Evolutionary conservation across 1,140 invertebrate genomes (phyloP), one percentile per base, ranked within the genome.

Genomic region (Drosophila burlai): DNA sequence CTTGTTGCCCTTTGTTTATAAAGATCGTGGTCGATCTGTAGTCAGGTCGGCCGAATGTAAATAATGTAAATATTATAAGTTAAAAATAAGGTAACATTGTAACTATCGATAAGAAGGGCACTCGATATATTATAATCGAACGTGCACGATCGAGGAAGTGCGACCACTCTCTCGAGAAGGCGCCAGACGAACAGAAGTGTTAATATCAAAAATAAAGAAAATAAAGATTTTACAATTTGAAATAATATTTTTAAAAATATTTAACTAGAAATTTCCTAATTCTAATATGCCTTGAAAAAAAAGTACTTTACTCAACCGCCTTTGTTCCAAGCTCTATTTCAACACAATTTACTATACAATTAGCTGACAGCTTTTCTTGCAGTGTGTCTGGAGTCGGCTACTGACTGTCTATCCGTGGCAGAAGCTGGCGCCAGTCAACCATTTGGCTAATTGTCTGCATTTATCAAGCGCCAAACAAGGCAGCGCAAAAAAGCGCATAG

Each of bases 371-470:
- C 60, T 68, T 74, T 66, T 68, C 42, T 46, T n/a, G 13, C 67
- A 57, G 49, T 69, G 67, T 7, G 1, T 1, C 24, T 31, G 4
- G 15, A 15, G 42, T 11, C 68, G 50, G 68, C 34, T 72, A 31
- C 55, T 42, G 55, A 45, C 71, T 74, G 68, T 73, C 67, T 74
- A 73, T 61, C 71, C 67, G 16, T 64, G 58, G 65, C 83, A 62
- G 65, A 73, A 65, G 67, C 67, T 90, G 84, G 81, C 85, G 85
- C 85, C 81, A 84, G 62, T 79, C 62, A 79, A 90, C 69, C 81
- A 84, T 84, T 90, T 89, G 69, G 85, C 85, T 89, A 89, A 90
- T 90, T 90, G 84, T 84, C 81, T 81, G 85, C 84, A 84, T 90
- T 90, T 90, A 79, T 89, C 85, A 89, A 84, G 85, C 66, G 60